Evolutionary conservation across 1,140 invertebrate species (phyloP), one percentile per base, ranked within the genome.

Genomic region (Leucophenga varia): DNA sequence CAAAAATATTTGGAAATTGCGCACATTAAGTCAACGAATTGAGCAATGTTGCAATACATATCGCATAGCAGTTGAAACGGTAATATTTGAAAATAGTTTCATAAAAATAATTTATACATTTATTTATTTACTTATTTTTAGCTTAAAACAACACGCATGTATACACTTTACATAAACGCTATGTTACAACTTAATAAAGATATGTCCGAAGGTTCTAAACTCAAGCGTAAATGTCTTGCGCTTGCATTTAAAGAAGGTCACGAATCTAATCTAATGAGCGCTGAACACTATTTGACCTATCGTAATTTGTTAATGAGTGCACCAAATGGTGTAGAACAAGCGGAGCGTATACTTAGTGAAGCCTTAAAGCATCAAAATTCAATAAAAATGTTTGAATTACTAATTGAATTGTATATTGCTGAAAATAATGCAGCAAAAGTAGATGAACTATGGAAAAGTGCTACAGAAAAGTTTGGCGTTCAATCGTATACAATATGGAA

Each of bases 171-270:
- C 31, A 20, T 74, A 9, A 63, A 68, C 32, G 67, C 64, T 16
- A 69, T 74, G 64, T 3, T 74, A 13, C 36, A 58, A 2, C 25
- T 74, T 0, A 73, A 64, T 31, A 44, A 47, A 10, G 65, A 71
- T 34, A 45, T 49, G n/a, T 52, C 49, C 5, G 31, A 52, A 1
- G 64, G 69, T 31, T 48, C 55, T 0, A 14, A 42, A 1, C 40
- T 52, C 0, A 58, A 55, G n/a, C 61, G 67, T 10, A 51, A 68
- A 28, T 54, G 56, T 17, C 47, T 74, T 39, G 64, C 55, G 3
- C 52, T 41, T 13, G 71, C 71, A 0, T 38, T 74, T 2, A 68
- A 71, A 9, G 54, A 55, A n/a, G 71, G 64, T 1, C 70, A 74
- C 19, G 42, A 42, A 1, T 63, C 64, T 0, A 40, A 58, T 35